Conservation (phyloP, 2,888 invertebrate genomes). For the Ennomos fuscantarius region DNA sequence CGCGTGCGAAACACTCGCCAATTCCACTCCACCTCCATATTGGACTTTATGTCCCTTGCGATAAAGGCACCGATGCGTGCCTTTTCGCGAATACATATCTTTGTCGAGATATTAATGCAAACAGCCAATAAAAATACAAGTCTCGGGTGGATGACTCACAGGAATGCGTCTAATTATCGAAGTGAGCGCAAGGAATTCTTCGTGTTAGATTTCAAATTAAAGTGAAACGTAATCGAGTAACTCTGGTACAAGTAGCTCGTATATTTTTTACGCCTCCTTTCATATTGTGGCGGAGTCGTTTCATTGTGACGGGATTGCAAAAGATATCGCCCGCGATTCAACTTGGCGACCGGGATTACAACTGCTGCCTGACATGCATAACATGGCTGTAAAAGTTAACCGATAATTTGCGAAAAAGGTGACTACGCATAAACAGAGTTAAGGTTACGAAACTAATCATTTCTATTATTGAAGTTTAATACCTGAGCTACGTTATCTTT, state of each 20-base stretch:
- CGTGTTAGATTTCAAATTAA: constrained; percentile 74
- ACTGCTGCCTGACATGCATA: constrained; percentile 7
- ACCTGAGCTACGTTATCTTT: too few species aligned
- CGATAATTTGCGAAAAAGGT: constrained; percentile 9
- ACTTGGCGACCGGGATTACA: constrained; percentile 2
- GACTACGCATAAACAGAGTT: constrained; percentile 1
- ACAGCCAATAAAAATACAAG: constrained; percentile 76
- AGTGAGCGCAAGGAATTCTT: constrained; percentile 67
- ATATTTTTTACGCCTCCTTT: constrained; percentile 33
- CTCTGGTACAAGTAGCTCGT: constrained; percentile 40
- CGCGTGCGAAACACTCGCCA: constrained; percentile 44
- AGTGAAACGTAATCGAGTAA: constrained; percentile 61
- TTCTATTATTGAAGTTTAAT: constrained; percentile 5
- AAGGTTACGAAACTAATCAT: constrained; percentile 12
- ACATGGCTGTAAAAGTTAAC: constrained; percentile 11
- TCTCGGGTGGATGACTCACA: constrained; percentile 78
- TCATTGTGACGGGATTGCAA: constrained; percentile 22
- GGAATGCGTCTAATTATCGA: constrained; percentile 78
- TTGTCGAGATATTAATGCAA: constrained; percentile 69
- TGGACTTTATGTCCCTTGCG: constrained; percentile 51
- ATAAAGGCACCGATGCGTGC: constrained; percentile 56
- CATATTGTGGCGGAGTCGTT: constrained; percentile 26
- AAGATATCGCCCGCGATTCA: background rate
- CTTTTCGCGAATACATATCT: constrained; percentile 58
- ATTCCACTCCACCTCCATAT: constrained; percentile 45